Evolutionary conservation across 2,888 invertebrate species (phyloP), one percentile per base, ranked within the genome.

Genomic region (Hydrotaea diabolus): DNA sequence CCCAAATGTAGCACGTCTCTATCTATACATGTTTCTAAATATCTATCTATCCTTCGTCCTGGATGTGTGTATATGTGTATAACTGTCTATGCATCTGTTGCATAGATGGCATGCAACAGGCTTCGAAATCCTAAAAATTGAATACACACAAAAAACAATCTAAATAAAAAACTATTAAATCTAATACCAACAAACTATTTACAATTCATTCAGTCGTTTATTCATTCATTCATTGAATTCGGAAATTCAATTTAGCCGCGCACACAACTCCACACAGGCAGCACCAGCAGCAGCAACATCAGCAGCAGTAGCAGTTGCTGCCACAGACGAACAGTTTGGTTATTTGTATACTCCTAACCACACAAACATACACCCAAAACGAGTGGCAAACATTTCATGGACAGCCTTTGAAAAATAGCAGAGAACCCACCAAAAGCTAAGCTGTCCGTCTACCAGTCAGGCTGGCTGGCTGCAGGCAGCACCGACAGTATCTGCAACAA

Each of bases 181-280:
- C 88, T 89, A 87, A 89, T 87, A 88, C 80, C 87, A 86, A 85
- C 82, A 87, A 69, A 82, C 79, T 77, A 82, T 85, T 85, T 85
- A 82, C 82, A 79, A 85, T 82, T 85, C 88, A 90, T 89, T 90
- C 89, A 89, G 79, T 79, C 83, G 53, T 80, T 89, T 89, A 62
- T 85, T 84, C 77, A 90, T 90, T 90, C 91, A 91, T 88, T 89
- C 89, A 89, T 90, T 90, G 90, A 91, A 91, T 91, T 91, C 88
- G 90, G 89, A 91, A 91, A 91, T 91, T 91, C 89, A 91, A 91
- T 91, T 91, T 89, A 86, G 86, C 85, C 78, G 62, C 43, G 4
- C 23, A 21, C 46, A 69, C 46, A 69, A 46, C 46, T 21, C n/a
- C 64, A 43, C 64, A 64, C 74, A 79, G 31, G 26, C 23, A 49